These are phyloP conservation scores for Xestia rhomboidea DNA, from an alignment of 2,888 invertebrate genomes.

Conservation along the genomic window DNA sequence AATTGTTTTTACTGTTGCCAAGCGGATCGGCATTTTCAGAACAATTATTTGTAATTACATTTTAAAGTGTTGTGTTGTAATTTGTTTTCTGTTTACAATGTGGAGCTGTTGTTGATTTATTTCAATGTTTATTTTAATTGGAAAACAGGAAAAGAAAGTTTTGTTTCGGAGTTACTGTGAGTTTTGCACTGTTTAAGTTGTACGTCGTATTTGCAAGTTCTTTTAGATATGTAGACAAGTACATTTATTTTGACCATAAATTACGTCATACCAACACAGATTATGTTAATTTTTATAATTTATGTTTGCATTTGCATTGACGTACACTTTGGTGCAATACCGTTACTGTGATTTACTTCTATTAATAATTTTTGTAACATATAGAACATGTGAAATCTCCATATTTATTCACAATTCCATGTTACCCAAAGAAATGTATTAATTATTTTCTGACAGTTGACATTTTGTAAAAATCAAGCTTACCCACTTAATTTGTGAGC, in stretches of 20 bases:
- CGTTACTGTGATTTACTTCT: slow-evolving; percentile 16
- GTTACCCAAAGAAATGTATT: slow-evolving; percentile 52
- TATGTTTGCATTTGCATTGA: slow-evolving; percentile 2
- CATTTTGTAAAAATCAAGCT: slow-evolving; percentile 54
- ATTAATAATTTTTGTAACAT: slow-evolving; percentile 28
- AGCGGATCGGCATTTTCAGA: slow-evolving; percentile 54
- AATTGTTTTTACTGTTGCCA: slow-evolving; percentile 67
- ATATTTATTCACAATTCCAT: slow-evolving; percentile 54
- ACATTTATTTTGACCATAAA: not conserved
- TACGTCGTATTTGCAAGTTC: not conserved
- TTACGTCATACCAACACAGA: not conserved
- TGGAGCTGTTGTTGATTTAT: slow-evolving; percentile 57
- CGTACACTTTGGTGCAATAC: not conserved
- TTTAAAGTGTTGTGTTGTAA: slow-evolving; percentile 58
- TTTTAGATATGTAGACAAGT: not conserved
- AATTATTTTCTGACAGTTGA: slow-evolving; percentile 60
- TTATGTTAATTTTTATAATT: not conserved
- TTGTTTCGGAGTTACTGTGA: not conserved
- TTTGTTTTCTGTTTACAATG: slow-evolving; percentile 61
- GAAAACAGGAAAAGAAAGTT: slow-evolving; percentile 29
- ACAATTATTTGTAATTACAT: slow-evolving; percentile 67
- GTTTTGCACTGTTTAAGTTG: not conserved
- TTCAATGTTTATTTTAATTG: slow-evolving; percentile 51
- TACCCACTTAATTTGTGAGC: slow-evolving; percentile 40
- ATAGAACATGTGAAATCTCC: slow-evolving; percentile 31